Percentiles rank a stretch among this genome's conserved stretches.
These are phyloP conservation scores for Nasonia oneida DNA, from an alignment of 2,888 invertebrate species.

Conservation along the genomic window DNA sequence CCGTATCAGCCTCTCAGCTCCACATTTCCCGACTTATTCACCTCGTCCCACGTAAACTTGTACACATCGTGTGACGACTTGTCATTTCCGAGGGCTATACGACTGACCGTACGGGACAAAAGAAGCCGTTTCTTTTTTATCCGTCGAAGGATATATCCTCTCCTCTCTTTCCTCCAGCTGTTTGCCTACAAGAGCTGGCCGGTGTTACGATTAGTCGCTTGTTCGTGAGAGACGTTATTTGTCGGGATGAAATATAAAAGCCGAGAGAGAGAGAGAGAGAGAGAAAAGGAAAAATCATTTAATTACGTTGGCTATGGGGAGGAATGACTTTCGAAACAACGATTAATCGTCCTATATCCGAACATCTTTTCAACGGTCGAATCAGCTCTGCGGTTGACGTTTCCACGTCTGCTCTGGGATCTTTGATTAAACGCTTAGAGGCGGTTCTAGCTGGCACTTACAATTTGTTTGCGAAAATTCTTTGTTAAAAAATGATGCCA, in stretches of 20 bases:
- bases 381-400: no score
- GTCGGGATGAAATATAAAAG: not conserved
- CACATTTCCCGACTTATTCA: no score
- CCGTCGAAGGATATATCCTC: no score
- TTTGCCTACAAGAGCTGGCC: not conserved
- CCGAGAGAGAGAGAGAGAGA: not conserved
- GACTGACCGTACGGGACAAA: not conserved
- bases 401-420: no score
- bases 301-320: conserved; percentile 9
- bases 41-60: not conserved
- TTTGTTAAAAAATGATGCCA: no score
- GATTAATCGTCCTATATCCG: not conserved
- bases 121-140: not conserved
- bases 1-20: no score
- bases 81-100: not conserved
- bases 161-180: not conserved
- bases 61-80: not conserved
- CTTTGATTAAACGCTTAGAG: no score
- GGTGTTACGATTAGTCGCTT: not conserved
- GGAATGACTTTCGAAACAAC: conserved; percentile 11
- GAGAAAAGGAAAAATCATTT: not conserved
- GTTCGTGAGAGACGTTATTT: not conserved
- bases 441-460: no score
- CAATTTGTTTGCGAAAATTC: no score
- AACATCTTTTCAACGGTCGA: not conserved